These are phyloP conservation scores for Palythoa grandis DNA, from an alignment of 92 coral and sea anemone species.

Conservation along the genomic window DNA sequence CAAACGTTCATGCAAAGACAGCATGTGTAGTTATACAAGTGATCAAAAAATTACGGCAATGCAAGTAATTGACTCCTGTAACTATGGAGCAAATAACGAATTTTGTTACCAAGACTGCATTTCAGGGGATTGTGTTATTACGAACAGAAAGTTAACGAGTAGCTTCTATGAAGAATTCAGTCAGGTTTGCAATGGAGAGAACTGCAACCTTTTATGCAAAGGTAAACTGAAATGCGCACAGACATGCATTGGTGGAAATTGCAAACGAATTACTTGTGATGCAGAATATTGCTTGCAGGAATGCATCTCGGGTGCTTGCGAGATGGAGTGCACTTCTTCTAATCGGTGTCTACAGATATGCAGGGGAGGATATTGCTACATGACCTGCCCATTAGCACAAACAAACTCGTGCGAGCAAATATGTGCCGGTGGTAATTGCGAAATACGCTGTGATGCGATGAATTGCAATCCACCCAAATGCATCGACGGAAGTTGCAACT, in stretches of 20 bases:
- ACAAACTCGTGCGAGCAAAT: constrained; percentile 70
- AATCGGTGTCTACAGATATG: constrained; percentile 77
- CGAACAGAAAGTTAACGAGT: constrained; percentile 33
- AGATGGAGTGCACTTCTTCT: constrained; percentile 79
- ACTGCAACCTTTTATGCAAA: constrained; percentile 71
- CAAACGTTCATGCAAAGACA: constrained; percentile 61
- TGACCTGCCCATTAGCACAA: constrained; percentile 71
- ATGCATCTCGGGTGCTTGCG: constrained; percentile 80
- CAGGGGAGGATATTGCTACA: constrained; percentile 78
- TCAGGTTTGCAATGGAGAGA: constrained; percentile 83
- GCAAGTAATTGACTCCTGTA: constrained; percentile 37
- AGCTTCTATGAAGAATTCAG: constrained; percentile 51
- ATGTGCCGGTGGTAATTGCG: constrained; percentile 77
- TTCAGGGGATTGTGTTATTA: constrained; percentile 68
- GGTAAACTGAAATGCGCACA: constrained; percentile 76
- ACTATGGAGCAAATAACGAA: constrained; percentile 50
- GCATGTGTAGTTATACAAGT: constrained; percentile 54
- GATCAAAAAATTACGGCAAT: constrained; percentile 11
- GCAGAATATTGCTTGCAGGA: constrained; percentile 84
- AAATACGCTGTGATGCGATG: constrained; percentile 75
- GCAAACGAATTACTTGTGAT: constrained; percentile 71
- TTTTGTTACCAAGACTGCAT: constrained; percentile 82
- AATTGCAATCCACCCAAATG: constrained; percentile 78
- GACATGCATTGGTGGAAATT: constrained; percentile 79
- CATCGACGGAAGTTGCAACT: constrained; percentile 72